Percentiles rank a stretch among this genome's conserved stretches.
These are phyloP conservation scores for Nerophis ophidion DNA, from an alignment of 2,113 vertebrate genomes.

Conservation along the genomic window DNA sequence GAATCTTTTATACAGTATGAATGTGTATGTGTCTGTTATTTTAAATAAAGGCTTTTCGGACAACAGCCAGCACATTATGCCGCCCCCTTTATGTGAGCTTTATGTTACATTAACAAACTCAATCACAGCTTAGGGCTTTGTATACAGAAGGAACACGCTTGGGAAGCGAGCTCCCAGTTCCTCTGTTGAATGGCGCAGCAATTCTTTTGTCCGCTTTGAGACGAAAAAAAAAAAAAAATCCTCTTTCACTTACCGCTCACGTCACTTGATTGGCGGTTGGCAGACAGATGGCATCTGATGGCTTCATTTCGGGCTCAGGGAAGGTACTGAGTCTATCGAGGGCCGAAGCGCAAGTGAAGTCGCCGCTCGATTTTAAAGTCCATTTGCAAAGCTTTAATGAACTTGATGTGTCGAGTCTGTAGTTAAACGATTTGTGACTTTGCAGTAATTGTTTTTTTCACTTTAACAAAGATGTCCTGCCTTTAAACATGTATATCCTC, in stretches of 20 bases:
- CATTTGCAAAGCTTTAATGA: neutral
- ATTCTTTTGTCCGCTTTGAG: neutral
- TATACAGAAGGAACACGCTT: neutral
- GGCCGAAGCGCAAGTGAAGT: neutral
- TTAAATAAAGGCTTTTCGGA: neutral
- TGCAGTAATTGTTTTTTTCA: neutral
- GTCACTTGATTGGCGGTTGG: slow-evolving; percentile 5
- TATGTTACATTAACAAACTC: neutral
- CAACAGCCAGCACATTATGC: neutral
- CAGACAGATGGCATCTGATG: neutral
- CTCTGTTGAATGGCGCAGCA: neutral
- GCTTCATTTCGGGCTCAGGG: slow-evolving; percentile 1
- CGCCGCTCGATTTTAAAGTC: neutral
- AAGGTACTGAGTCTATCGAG: neutral
- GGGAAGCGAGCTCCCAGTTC: neutral
- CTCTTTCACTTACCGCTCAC: slow-evolving; percentile 3
- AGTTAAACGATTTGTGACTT: neutral
- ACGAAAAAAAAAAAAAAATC: neutral
- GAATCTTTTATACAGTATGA: neutral
- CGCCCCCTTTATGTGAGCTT: neutral
- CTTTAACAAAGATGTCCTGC: neutral
- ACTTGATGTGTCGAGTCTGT: neutral
- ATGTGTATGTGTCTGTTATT: neutral
- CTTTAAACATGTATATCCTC: too few species aligned
- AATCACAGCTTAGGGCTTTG: slow-evolving; percentile 1